Conservation (phyloP, 2,888 invertebrate species). For the Eustalomyia histrio region DNA sequence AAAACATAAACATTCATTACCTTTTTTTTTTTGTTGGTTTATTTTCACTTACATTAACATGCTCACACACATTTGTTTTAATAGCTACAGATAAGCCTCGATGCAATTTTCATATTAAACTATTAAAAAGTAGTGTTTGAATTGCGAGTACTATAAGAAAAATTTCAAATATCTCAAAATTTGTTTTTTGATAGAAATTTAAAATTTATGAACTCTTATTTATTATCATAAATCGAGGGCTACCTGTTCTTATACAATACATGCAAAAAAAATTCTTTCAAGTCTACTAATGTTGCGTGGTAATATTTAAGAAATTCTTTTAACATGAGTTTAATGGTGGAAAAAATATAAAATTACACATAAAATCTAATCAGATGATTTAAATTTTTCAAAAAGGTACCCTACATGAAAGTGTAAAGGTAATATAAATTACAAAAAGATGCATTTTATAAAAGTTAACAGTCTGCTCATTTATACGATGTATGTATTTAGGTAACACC, state of each 20-base stretch:
- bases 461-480: too few species aligned
- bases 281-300: conserved; percentile 61
- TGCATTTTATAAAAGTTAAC: too few species aligned
- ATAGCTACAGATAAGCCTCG: too few species aligned
- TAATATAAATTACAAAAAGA: neutral
- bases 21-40: conserved; percentile 39
- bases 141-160: too few species aligned
- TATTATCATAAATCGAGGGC: too few species aligned
- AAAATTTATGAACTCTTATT: too few species aligned
- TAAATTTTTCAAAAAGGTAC: conserved; percentile 55
- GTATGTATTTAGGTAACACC: too few species aligned
- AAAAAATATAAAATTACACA: conserved; percentile 64
- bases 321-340: conserved; percentile 63
- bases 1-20: conserved; percentile 65
- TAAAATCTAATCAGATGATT: conserved; percentile 65
- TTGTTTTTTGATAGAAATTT: too few species aligned
- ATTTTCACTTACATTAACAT: conserved; percentile 34
- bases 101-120: too few species aligned
- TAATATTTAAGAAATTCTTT: conserved; percentile 64
- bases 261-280: conserved; percentile 32
- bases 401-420: conserved; percentile 37
- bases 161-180: too few species aligned
- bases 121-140: too few species aligned
- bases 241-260: neutral
- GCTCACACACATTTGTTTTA: neutral